A percentile compares a stretch with the other conserved stretches of the same genome.
phyloP scores from a whole-genome alignment of 2,888 invertebrate genomes.

The Epicampocera succincta region DNA sequence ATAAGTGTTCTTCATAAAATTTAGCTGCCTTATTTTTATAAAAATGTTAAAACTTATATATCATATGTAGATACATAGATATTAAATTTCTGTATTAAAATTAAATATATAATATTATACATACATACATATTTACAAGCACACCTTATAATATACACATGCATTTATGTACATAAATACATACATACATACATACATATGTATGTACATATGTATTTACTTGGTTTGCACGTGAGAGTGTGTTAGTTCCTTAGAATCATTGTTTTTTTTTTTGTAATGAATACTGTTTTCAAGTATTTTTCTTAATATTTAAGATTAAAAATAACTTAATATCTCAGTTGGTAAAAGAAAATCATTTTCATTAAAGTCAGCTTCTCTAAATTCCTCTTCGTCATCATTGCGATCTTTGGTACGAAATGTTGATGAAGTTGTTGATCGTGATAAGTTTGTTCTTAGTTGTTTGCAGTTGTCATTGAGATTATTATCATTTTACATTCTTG shows the following conservation, averaged over 20 bases:
- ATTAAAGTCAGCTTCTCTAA: slow-evolving; percentile 35
- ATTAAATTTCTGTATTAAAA: slow-evolving; percentile 29
- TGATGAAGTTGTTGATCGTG: slow-evolving; percentile 43
- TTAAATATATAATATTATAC: slow-evolving; percentile 27
- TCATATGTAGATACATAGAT: too few species aligned
- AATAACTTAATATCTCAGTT: slow-evolving; percentile 57
- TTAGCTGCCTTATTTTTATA: slow-evolving; percentile 55
- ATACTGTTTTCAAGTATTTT: slow-evolving; percentile 67
- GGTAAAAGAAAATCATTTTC: slow-evolving; percentile 42
- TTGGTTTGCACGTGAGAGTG: slow-evolving; percentile 6
- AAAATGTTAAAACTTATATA: slow-evolving; percentile 42
- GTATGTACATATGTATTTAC: not conserved
- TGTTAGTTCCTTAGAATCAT: slow-evolving; percentile 37
- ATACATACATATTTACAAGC: slow-evolving; percentile 34
- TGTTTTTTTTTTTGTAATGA: slow-evolving; percentile 32
- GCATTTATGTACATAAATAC: not conserved
- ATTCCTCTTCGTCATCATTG: slow-evolving; percentile 23
- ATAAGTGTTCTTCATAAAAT: slow-evolving; percentile 31
- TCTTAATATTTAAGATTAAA: slow-evolving; percentile 41
- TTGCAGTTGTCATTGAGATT: slow-evolving; percentile 54
- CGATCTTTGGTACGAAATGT: slow-evolving; percentile 38
- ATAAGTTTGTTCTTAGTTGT: slow-evolving; percentile 44
- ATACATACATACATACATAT: slow-evolving; percentile 3
- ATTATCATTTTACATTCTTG: slow-evolving; percentile 62
- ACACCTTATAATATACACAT: too few species aligned